A percentile compares a stretch with the other conserved stretches of the same genome.
These are phyloP conservation scores for Halichoeres trimaculatus DNA, from an alignment of 2,113 vertebrate species.

Conservation along the genomic window DNA sequence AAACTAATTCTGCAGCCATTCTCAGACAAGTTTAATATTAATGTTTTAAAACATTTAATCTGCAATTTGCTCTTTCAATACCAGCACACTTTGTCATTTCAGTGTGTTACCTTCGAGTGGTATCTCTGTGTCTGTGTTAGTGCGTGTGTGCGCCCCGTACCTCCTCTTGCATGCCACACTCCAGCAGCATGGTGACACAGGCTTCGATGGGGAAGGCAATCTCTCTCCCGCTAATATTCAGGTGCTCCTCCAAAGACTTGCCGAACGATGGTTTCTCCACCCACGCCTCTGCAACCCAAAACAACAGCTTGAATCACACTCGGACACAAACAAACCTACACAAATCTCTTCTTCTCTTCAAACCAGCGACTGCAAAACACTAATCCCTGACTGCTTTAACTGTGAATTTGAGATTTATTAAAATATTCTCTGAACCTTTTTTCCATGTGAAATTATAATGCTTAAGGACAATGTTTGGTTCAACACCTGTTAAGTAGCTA, in stretches of 20 bases:
- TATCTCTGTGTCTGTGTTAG: neutral
- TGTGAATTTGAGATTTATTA: neutral
- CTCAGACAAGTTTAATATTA: no score
- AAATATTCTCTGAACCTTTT: neutral
- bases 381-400: neutral
- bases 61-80: no score
- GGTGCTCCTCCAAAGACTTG: conserved; percentile 95
- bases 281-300: conserved; percentile 91
- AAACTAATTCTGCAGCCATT: no score
- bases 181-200: conserved; percentile 95
- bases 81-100: no score
- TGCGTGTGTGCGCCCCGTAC: conserved; percentile 68
- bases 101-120: no score
- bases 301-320: conserved; percentile 31
- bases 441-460: neutral
- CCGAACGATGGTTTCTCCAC: conserved; percentile 97
- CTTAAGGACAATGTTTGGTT: conserved; percentile 11
- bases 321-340: conserved; percentile 25
- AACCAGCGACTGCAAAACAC: neutral
- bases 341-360: neutral
- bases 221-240: conserved; percentile 91
- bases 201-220: conserved; percentile 97
- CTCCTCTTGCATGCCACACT: conserved; percentile 97
- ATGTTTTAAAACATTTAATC: no score
- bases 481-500: neutral